Evolutionary conservation across 1,140 invertebrate species (phyloP).

Genomic region (Lerema accius): DNA sequence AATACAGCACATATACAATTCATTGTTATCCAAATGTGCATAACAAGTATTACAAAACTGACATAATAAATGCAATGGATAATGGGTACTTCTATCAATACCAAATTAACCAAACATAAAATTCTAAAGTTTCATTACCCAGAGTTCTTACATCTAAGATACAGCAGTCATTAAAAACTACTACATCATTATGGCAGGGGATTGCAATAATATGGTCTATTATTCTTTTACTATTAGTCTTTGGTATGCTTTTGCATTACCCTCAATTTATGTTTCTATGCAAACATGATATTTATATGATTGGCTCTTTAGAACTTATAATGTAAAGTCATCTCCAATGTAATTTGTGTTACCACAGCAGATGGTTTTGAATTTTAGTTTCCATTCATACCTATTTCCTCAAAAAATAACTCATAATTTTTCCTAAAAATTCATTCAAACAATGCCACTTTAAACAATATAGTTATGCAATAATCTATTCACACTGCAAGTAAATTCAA

Average conservation of each 20-base stretch:
- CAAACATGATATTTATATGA: too few species aligned
- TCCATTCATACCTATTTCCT: too few species aligned
- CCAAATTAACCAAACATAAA: slow-evolving; percentile 1
- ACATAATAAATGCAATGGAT: slow-evolving; percentile 12
- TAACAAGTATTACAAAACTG: slow-evolving; percentile 1
- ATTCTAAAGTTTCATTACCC: slow-evolving; percentile 1
- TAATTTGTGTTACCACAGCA: too few species aligned
- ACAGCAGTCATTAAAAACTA: slow-evolving; percentile 8
- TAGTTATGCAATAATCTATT: neutral
- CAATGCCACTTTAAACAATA: too few species aligned
- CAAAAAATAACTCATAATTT: too few species aligned
- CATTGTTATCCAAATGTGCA: neutral
- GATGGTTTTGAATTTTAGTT: too few species aligned
- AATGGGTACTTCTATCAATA: slow-evolving; percentile 1
- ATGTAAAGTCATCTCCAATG: too few species aligned
- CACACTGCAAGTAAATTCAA: too few species aligned
- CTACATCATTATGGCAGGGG: slow-evolving; percentile 22
- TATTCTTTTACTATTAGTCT: slow-evolving; percentile 32
- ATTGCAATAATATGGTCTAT: slow-evolving; percentile 3
- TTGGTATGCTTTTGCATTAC: slow-evolving; percentile 37
- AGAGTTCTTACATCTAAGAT: slow-evolving; percentile 17
- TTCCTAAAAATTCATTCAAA: too few species aligned
- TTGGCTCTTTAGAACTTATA: too few species aligned
- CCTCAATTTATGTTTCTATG: neutral
- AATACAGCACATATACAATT: too few species aligned